Evolutionary conservation across 2,113 vertebrate species (phyloP), one percentile per base, ranked within the genome.

Genomic region (Trogon surrucura): DNA sequence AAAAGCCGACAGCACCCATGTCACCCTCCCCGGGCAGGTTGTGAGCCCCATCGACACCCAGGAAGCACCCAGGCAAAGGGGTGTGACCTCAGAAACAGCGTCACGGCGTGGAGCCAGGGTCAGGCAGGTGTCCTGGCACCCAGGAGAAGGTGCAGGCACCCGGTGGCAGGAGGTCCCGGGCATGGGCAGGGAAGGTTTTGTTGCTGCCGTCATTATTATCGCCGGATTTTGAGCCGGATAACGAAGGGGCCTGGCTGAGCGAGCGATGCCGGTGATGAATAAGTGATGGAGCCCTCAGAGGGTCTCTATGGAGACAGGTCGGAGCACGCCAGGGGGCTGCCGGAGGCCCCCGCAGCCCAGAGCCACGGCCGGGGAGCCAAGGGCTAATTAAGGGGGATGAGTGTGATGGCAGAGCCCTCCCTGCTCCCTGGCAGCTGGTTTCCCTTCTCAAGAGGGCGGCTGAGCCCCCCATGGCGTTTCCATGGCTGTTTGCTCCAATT

Each of bases 301-400:
- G 60, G 54, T 85, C 61, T 88, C 93, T 53, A 18, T 85, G 83
- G 90, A 54, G 79, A 92, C 86, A 69, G 60, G 38, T 72, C 60
- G 2, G 79, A 67, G 74, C 18, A 15, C 0, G 0, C 17, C 8
- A 2, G 6, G 32, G 53, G 45, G 13, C 44, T 15, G 17, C 20
- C 6, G 8, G 44, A 23, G 72, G 60, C 60, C 60, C 65, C 8
- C 3, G 13, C 36, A 69, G 25, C 51, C 3, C 6, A 5, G 1
- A 18, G 36, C 48, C 22, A 47, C 45, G 45, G 45, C 41, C 41
- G 8, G n/a, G 19, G 10, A 65, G 50, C 58, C 29, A 38, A 41
- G 53, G 25, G 48, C 29, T 82, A 36, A 64, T 29, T 12, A 34
- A 41, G 13, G 6, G 30, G 67, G 21, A 16, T 1, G 8, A 56